Conservation (phyloP, 2,888 invertebrate species). For the Drosophila niveifrons region DNA sequence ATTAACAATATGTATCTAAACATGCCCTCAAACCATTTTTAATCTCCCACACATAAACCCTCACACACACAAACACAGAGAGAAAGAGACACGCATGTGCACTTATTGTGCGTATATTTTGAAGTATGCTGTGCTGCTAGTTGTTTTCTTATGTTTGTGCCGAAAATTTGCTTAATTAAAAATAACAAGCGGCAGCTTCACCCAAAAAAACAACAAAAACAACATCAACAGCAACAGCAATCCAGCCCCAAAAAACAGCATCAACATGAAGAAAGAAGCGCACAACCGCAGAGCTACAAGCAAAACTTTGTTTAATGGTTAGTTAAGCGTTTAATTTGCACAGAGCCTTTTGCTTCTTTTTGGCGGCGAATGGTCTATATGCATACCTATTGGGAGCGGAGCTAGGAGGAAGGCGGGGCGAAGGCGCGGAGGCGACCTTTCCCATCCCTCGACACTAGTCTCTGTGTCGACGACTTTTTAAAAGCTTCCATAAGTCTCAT, state of each 20-base stretch:
- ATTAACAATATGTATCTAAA: constrained; percentile 66
- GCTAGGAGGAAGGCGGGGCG: not conserved
- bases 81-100: constrained; percentile 10
- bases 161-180: constrained; percentile 79
- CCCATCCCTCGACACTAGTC: constrained; percentile 20
- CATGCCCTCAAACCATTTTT: constrained; percentile 45
- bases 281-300: constrained; percentile 73
- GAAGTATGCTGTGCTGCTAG: constrained; percentile 36
- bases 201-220: constrained; percentile 38
- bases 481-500: constrained; percentile 58
- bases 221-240: constrained; percentile 13
- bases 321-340: constrained; percentile 78
- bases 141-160: constrained; percentile 69
- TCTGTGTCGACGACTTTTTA: constrained; percentile 60
- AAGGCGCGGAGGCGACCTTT: constrained; percentile 11
- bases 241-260: constrained; percentile 22
- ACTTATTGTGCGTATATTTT: constrained; percentile 33
- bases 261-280: constrained; percentile 27
- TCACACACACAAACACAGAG: constrained; percentile 14
- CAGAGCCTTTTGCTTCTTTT: constrained; percentile 35
- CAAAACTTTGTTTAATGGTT: constrained; percentile 77
- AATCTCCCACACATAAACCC: constrained; percentile 29
- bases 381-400: not conserved
- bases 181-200: constrained; percentile 67
- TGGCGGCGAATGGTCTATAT: not conserved